Percentiles rank a stretch among this genome's conserved stretches.
Evolutionary conservation across 2,113 vertebrate species (phyloP).

Genomic region (Holacanthus passer): DNA sequence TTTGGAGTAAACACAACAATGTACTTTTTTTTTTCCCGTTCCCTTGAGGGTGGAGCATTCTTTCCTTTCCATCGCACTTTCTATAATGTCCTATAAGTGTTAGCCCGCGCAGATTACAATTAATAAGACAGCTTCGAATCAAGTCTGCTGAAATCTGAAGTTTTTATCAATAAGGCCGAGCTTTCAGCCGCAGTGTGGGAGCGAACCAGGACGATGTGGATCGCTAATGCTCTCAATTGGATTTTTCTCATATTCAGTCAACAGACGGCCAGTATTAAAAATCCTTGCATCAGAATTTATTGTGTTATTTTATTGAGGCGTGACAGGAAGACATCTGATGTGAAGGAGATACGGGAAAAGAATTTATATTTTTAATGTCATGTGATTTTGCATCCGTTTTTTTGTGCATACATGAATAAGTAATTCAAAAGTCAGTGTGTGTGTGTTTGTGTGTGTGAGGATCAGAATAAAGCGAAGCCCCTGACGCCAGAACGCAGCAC

Average conservation of each 20-base stretch:
- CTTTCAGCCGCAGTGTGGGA: slow-evolving; percentile 52
- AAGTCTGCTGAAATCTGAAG: slow-evolving; percentile 37
- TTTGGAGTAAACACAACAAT: slow-evolving; percentile 64
- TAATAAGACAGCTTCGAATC: slow-evolving; percentile 30
- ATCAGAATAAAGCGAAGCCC: neutral
- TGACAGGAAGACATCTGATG: neutral
- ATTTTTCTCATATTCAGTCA: slow-evolving; percentile 39
- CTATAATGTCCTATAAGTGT: slow-evolving; percentile 9
- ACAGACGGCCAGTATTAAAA: slow-evolving; percentile 30
- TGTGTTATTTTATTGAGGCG: slow-evolving; percentile 20
- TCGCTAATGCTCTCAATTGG: slow-evolving; percentile 26
- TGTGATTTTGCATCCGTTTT: neutral
- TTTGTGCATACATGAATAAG: neutral
- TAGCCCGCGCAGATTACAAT: slow-evolving; percentile 38
- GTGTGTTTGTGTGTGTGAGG: neutral
- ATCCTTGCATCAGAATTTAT: slow-evolving; percentile 37
- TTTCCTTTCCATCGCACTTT: slow-evolving; percentile 23
- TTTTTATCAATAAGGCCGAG: slow-evolving; percentile 47
- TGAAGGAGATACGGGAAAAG: neutral
- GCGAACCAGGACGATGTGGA: slow-evolving; percentile 35
- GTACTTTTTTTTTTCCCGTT: slow-evolving; percentile 21
- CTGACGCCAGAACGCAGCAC: neutral
- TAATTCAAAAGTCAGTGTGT: neutral
- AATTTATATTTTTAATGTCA: slow-evolving; percentile 7
- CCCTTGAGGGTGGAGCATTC: neutral